A percentile compares a stretch with the other conserved stretches of the same genome.
These are phyloP conservation scores for Chiloscyllium plagiosum DNA, from an alignment of 2,113 vertebrate species.

Conservation along the genomic window DNA sequence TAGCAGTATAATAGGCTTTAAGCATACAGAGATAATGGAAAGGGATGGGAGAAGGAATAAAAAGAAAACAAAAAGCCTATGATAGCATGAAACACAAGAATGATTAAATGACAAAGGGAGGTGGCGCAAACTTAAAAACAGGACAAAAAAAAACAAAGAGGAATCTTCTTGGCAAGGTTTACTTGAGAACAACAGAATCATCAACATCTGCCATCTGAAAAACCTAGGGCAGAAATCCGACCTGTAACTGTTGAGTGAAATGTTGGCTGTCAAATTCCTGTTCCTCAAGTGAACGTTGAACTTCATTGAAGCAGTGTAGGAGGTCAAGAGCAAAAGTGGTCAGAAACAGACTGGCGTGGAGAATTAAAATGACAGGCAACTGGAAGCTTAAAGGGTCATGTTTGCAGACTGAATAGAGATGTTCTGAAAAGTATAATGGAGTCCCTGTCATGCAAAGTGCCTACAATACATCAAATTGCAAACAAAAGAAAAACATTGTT, in stretches of 20 bases:
- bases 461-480: not conserved
- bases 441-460: not conserved
- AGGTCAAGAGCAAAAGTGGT: not conserved
- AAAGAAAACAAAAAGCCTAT: not conserved
- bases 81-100: not conserved
- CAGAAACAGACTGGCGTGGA: not conserved
- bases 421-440: not conserved
- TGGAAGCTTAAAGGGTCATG: too few species aligned
- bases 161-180: not conserved
- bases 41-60: not conserved
- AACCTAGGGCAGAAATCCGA: not conserved
- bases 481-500: not conserved
- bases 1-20: too few species aligned
- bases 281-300: not conserved
- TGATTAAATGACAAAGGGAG: not conserved
- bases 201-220: not conserved
- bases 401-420: not conserved
- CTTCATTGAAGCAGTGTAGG: not conserved
- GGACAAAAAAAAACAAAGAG: not conserved
- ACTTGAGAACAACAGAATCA: not conserved
- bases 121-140: not conserved
- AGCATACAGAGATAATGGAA: not conserved
- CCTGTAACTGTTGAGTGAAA: not conserved
- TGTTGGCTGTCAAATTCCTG: not conserved
- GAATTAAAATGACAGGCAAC: too few species aligned